Evolutionary conservation across 2,113 vertebrate genomes (phyloP).

Genomic region (Odobenus rosmarus): DNA sequence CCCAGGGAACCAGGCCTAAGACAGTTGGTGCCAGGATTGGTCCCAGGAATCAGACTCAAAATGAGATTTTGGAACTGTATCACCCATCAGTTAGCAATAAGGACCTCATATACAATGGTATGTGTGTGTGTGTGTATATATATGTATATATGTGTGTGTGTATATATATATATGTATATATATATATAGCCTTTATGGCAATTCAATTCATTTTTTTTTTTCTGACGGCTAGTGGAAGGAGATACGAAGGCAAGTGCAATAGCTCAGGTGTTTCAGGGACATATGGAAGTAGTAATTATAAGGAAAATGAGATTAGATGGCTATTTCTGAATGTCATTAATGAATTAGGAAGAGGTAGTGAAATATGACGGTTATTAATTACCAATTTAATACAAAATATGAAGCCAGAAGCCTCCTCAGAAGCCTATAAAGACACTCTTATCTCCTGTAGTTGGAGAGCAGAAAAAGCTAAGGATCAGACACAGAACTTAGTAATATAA

Average conservation of each 20-base stretch:
- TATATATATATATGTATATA: too few species aligned
- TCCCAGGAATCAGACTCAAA: background rate
- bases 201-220: too few species aligned
- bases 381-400: background rate
- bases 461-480: background rate
- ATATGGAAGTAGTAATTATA: background rate
- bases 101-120: background rate
- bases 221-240: background rate
- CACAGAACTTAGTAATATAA: background rate
- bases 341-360: background rate
- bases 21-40: background rate
- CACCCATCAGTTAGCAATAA: background rate
- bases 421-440: background rate
- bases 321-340: background rate
- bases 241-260: background rate
- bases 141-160: background rate
- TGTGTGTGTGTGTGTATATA: background rate
- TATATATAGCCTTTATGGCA: too few species aligned
- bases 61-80: background rate
- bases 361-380: background rate
- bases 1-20: background rate
- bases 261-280: background rate
- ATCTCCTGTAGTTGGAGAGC: background rate
- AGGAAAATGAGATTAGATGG: background rate
- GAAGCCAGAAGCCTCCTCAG: background rate